Percentiles rank a stretch among this genome's conserved stretches.
These are phyloP conservation scores for Xiphophorus birchmanni DNA, from an alignment of 2,797 vertebrate species.

Conservation along the genomic window DNA sequence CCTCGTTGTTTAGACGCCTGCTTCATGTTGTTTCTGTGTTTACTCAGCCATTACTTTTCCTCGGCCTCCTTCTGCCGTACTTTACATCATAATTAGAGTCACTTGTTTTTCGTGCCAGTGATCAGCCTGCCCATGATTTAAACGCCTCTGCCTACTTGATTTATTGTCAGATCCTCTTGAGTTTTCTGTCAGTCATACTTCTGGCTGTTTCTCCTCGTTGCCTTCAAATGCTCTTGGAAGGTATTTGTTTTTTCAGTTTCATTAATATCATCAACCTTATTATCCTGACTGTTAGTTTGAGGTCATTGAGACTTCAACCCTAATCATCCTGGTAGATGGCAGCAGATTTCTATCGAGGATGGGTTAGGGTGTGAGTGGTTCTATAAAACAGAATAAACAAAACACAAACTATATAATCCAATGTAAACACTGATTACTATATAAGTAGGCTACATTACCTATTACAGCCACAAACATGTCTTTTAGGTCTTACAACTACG, in stretches of 20 bases:
- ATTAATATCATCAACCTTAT: not conserved
- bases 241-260: not conserved
- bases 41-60: not conserved
- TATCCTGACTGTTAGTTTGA: not conserved
- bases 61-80: not conserved
- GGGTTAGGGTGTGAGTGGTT: no score
- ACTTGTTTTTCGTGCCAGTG: not conserved
- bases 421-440: no score
- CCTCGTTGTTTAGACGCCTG: not conserved
- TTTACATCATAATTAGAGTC: not conserved
- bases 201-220: not conserved
- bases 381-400: no score
- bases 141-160: not conserved
- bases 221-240: not conserved
- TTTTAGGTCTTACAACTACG: no score
- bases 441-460: no score
- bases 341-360: not conserved
- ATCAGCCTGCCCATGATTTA: not conserved
- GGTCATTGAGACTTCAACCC: not conserved
- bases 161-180: not conserved
- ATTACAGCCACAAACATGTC: no score
- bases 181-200: not conserved
- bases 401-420: no score
- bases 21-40: not conserved
- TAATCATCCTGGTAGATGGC: not conserved